phyloP scores from a whole-genome alignment of 2,113 vertebrate species.

The Phylloscopus whistleri region DNA sequence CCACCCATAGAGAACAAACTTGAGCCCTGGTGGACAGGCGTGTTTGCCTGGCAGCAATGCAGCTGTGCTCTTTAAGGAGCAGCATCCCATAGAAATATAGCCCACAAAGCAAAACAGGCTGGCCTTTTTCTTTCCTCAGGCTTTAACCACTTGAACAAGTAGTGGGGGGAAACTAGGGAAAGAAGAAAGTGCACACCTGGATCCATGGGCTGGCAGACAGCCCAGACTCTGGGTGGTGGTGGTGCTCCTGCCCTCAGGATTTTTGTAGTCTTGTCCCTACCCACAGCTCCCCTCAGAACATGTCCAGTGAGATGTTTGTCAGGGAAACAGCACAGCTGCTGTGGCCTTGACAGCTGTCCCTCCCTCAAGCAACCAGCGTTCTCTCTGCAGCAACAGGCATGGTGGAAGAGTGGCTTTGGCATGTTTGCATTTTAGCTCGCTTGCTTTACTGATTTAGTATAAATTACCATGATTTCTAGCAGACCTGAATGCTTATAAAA shows the following conservation, averaged over 20 bases:
- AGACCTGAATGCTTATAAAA: neutral
- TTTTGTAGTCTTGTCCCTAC: neutral
- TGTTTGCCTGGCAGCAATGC: constrained; percentile 8
- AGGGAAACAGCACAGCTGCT: neutral
- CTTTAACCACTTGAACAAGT: neutral
- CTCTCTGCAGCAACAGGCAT: neutral
- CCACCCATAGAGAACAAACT: constrained; percentile 33
- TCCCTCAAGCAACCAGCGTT: neutral
- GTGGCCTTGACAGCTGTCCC: neutral
- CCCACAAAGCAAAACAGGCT: neutral
- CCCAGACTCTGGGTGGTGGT: fast-evolving
- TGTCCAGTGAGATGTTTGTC: neutral
- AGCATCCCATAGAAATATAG: neutral
- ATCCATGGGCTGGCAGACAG: fast-evolving
- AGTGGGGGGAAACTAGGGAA: fast-evolving
- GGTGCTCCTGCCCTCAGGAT: neutral
- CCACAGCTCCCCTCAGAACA: fast-evolving
- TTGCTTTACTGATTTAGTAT: neutral
- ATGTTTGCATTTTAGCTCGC: neutral
- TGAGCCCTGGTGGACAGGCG: neutral
- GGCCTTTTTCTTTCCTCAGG: neutral
- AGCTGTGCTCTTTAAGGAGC: constrained; percentile 27
- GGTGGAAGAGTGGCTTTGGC: neutral
- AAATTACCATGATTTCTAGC: neutral
- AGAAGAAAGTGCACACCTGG: neutral